Evolutionary conservation across 1,140 invertebrate species (phyloP), one percentile per base, ranked within the genome.

Genomic region (Macrotrachela quadricornifera): DNA sequence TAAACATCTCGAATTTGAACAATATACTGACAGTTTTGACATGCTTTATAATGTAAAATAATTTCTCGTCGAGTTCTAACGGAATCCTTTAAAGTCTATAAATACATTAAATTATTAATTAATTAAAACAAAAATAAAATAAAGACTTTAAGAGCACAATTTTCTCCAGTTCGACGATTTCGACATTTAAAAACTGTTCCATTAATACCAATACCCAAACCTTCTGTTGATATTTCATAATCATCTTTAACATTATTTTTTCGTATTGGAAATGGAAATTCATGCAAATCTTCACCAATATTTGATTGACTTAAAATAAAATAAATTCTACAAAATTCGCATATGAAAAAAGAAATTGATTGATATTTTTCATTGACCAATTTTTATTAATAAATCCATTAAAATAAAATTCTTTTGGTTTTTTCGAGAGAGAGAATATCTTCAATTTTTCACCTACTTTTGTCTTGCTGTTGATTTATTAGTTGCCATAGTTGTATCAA

Each of bases 171-270:
- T 49, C 69, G 69, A 58, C 78, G 79, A 17, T 74, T 74, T 58
- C 74, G 80, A 61, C 70, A 71, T 59, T 75, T 73, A 40, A 78
- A 70, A 37, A 78, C 77, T 77, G 94, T 94, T 41, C 91, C 91
- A 68, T 92, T 95, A 58, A 96, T 95, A 14, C 91, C 91, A 36
- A 94, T 76, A n/a, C 91, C 91, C 41, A 97, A 76, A 13, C 95
- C 88, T 49, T 79, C 84, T 62, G 80, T 81, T 14, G 85, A 84
- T 59, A 96, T 85, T 64, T 81, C 78, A 67, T 92, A 96, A 69
- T 96, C 88, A 54, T 90, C 80, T 36, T 79, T 81, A 57, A 96
- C 83, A 16, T 80, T 77, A 39, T 77, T 78, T 4, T 2, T 30
- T 4, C 8, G 21, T 30, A 30, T 8, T 30, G 21, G 21, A 30